Evolutionary conservation across 2,888 invertebrate genomes (phyloP), one percentile per base, ranked within the genome.

Genomic region (Mythimna vitellina): DNA sequence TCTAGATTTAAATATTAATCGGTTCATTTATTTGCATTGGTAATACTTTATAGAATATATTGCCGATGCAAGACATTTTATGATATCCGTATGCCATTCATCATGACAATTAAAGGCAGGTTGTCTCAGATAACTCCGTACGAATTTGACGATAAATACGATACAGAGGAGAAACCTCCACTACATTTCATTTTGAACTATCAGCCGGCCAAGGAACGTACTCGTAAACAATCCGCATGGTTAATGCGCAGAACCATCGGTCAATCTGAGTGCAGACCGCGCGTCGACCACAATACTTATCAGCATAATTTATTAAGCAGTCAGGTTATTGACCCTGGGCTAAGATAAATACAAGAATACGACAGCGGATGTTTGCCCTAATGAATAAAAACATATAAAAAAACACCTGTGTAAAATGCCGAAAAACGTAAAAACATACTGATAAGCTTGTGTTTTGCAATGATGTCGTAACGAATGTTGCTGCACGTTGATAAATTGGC

Each of bases 241-340:
- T 29, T 64, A 63, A 61, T 65, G 62, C 66, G 54, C 65, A 66
- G 20, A 65, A 63, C 38, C 60, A 64, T 61, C 56, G 70, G 65
- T 46, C 77, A 80, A 77, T 73, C 73, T 58, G 62, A 56, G 64
- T 25, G 66, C 70, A 84, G 79, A 83, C 81, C 76, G 84, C 83
- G 74, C 75, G 83, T 71, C 82, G 78, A 71, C 78, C 77, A 73
- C 75, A 60, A 65, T 65, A 82, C 78, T 84, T 87, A 89, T 89
- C 88, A 76, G 74, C 75, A 81, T 83, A 84, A 86, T 86, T 85
- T 83, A 87, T 86, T 78, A 78, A 79, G 76, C 58, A 64, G 54
- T 20, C 74, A 83, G 90, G 89, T 90, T 87, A 88, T 75, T 89
- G 89, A 89, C 89, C 90, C 87, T 76, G 38, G 51, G 68, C 72